Conservation (phyloP, 2,113 vertebrate genomes). For the human (Homo sapiens) region GRCh38 chr5:128195501-128196000, state of each 20-base stretch:
- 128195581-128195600: neutral
- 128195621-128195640: neutral
- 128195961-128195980: neutral
- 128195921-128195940: too few species aligned
- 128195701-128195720: neutral
- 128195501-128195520: neutral
- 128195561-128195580: neutral
- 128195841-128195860: neutral
- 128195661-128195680: too few species aligned
- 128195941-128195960: neutral
- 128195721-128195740: neutral
- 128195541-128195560: neutral
- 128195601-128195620: neutral
- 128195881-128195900: neutral
- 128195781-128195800: neutral
- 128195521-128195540: neutral
- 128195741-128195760: neutral
- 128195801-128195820: neutral
- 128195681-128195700: neutral
- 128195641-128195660: neutral
- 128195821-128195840: too few species aligned
- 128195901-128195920: neutral
- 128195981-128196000: neutral
- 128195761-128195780: neutral
- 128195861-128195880: neutral